phyloP scores from a whole-genome alignment of 2,888 invertebrate species.

The Nycteola revayana region DNA sequence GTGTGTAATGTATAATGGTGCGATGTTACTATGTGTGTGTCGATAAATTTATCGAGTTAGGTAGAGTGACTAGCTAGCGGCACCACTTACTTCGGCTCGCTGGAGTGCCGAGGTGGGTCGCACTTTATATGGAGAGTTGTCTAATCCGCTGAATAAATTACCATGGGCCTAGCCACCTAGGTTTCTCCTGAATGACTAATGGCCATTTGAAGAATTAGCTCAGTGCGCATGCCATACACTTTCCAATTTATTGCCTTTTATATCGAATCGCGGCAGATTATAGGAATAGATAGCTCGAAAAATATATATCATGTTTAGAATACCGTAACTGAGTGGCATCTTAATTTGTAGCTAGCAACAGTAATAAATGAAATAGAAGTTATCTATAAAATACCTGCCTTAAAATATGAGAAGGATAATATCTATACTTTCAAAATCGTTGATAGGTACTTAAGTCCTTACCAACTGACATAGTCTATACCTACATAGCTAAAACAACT shows the following conservation, averaged over 20 bases:
- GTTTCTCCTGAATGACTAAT: conserved; percentile 75
- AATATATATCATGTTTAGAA: no score
- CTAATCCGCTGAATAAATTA: conserved; percentile 72
- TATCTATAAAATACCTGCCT: no score
- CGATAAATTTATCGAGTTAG: conserved; percentile 57
- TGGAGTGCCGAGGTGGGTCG: conserved; percentile 52
- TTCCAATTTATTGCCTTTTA: conserved; percentile 43
- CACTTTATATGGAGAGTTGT: conserved; percentile 75
- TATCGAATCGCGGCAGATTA: no score
- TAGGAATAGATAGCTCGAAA: no score
- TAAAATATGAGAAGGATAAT: no score
- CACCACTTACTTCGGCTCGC: conserved; percentile 40
- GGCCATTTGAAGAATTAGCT: conserved; percentile 64
- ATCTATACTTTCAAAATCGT: no score
- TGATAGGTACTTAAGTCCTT: no score
- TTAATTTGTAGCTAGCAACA: no score
- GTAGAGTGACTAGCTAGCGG: conserved; percentile 21
- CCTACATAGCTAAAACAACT: no score
- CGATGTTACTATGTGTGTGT: conserved; percentile 34
- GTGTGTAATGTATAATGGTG: conserved; percentile 10
- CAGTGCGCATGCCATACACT: conserved; percentile 50
- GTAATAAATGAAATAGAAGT: no score
- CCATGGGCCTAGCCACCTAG: conserved; percentile 48
- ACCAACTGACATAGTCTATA: no score
- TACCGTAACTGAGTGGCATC: no score